phyloP scores from a whole-genome alignment of 2,113 vertebrate genomes.

The Puma concolor region DNA sequence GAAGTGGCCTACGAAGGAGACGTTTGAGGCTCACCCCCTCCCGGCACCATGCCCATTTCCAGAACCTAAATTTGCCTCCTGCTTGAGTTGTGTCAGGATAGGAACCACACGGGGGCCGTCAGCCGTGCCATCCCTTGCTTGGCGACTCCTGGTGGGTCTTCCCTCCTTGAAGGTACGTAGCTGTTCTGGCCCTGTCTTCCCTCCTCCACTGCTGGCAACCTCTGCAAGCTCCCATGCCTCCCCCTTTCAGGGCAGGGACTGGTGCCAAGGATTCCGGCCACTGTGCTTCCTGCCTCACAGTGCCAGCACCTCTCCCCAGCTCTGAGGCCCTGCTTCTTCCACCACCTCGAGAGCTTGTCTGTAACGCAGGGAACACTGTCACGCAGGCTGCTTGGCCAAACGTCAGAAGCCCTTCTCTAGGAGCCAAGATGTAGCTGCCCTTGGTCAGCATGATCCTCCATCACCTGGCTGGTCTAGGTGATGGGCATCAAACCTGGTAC shows the following conservation, averaged over 20 bases:
- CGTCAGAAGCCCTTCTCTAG: constrained; percentile 87
- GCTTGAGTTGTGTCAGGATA: background rate
- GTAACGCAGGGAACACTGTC: background rate
- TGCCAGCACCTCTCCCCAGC: background rate
- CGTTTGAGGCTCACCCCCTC: background rate
- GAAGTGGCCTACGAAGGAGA: background rate
- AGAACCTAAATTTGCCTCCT: background rate
- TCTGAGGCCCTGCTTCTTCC: background rate
- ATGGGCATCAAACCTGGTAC: constrained; percentile 80
- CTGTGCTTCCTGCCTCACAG: background rate
- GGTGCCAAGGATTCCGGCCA: background rate
- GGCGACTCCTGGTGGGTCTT: background rate
- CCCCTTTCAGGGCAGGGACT: background rate
- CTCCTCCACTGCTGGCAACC: background rate
- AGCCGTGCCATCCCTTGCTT: background rate
- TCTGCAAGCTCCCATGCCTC: background rate
- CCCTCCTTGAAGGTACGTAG: background rate
- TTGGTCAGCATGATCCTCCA: constrained; percentile 85
- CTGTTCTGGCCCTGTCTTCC: background rate
- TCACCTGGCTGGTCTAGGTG: constrained; percentile 89
- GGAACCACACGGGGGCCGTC: background rate
- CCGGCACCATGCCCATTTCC: background rate
- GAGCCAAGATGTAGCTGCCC: constrained; percentile 88
- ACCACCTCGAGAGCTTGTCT: background rate
- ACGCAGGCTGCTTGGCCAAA: background rate